These are phyloP conservation scores for Arnoldichthys spilopterus DNA, from an alignment of 2,797 vertebrate species.

Conservation along the genomic window DNA sequence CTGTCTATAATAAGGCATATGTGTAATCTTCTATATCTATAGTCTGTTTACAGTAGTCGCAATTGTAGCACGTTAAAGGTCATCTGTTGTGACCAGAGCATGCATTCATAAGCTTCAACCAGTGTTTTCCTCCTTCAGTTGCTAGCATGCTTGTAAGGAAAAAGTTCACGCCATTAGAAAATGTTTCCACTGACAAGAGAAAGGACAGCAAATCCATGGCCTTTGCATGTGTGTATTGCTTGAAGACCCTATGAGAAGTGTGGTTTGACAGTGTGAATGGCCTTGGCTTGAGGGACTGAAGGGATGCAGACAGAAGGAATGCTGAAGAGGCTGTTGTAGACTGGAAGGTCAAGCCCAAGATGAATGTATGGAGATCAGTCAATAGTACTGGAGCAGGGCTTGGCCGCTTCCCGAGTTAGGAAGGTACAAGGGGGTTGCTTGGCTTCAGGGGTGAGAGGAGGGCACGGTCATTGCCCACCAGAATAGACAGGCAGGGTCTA, in stretches of 20 bases:
- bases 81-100: conserved; percentile 11
- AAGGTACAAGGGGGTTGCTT: conserved; percentile 6
- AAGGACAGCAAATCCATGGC: not conserved
- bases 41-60: not conserved
- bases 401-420: not conserved
- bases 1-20: no score
- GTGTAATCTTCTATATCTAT: no score
- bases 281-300: conserved; percentile 10
- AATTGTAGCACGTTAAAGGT: conserved; percentile 15
- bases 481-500: conserved; percentile 16
- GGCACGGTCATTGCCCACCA: conserved; percentile 9
- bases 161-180: not conserved
- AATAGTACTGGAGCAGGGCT: conserved; percentile 3
- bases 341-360: conserved; percentile 3
- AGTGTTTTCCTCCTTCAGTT: not conserved
- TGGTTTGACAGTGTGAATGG: not conserved
- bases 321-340: conserved; percentile 3
- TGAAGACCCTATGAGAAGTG: not conserved
- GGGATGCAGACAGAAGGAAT: conserved; percentile 28
- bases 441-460: conserved; percentile 35
- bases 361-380: conserved; percentile 29
- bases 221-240: not conserved
- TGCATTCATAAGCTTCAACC: not conserved
- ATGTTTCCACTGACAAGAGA: not conserved
- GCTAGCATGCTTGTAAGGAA: not conserved